These are phyloP conservation scores for Rhodophaea formosa DNA, from an alignment of 2,888 invertebrate genomes.

Conservation along the genomic window DNA sequence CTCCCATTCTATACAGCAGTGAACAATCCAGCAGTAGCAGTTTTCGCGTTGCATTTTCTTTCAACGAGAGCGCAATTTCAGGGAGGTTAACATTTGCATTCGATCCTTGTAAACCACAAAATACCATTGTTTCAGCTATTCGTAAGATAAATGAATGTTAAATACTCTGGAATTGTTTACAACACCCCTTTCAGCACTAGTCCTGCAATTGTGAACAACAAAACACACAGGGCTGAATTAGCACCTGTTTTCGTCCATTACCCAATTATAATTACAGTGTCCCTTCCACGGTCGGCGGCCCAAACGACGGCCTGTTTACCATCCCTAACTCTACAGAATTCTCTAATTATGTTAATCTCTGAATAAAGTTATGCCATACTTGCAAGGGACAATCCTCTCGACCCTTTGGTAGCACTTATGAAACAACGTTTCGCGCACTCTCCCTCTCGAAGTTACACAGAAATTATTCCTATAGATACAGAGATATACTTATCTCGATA, in stretches of 20 bases:
- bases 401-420: constrained; percentile 46
- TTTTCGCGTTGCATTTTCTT: not conserved
- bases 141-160: not conserved
- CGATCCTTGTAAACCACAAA: not conserved
- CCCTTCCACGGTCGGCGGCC: constrained; percentile 20
- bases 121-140: not conserved
- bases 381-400: constrained; percentile 53
- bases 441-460: constrained; percentile 45
- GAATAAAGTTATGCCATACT: constrained; percentile 75
- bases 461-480: constrained; percentile 38
- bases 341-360: constrained; percentile 76
- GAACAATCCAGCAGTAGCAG: too few relatives aligned
- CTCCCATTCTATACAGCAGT: too few relatives aligned
- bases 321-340: constrained; percentile 50
- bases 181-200: not conserved
- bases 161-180: not conserved
- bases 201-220: not conserved
- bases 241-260: constrained; percentile 52
- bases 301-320: constrained; percentile 48
- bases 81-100: not conserved
- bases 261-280: constrained; percentile 45
- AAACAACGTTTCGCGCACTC: constrained; percentile 53
- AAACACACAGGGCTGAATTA: constrained; percentile 33
- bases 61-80: not conserved
- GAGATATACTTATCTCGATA: constrained; percentile 16